Percentiles rank a stretch among this genome's conserved stretches.
Conservation (phyloP, 2,113 vertebrate genomes). For the Recurvirostra avosetta region DNA sequence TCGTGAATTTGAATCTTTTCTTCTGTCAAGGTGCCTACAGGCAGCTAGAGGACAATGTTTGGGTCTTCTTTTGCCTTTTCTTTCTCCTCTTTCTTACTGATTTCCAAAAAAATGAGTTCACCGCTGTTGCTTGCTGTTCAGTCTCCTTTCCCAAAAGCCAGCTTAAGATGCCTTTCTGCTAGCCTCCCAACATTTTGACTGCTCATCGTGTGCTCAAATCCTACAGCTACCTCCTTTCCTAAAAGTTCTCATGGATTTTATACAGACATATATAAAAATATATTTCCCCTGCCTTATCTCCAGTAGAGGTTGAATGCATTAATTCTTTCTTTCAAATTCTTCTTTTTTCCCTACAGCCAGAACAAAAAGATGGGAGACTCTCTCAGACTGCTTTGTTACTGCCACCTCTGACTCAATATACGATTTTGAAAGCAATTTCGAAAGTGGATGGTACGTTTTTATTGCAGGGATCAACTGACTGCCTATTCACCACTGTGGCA, state of each 20-base stretch:
- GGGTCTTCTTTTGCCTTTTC: not conserved
- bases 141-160: not conserved
- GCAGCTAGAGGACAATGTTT: not conserved
- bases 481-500: not conserved
- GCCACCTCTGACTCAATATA: not conserved
- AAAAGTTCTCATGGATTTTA: not conserved
- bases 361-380: not conserved
- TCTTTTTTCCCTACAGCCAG: not conserved
- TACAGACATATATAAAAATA: not conserved
- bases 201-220: not conserved
- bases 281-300: not conserved
- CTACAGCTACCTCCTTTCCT: not conserved
- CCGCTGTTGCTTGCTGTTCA: not conserved
- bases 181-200: not conserved
- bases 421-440: not conserved
- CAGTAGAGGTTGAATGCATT: not conserved
- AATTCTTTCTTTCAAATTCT: not conserved
- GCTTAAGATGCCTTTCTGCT: not conserved
- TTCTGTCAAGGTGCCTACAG: not conserved
- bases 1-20: not conserved
- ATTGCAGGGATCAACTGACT: not conserved
- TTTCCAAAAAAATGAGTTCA: not conserved
- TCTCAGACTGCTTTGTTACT: not conserved
- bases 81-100: not conserved
- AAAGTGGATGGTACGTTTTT: not conserved